Evolutionary conservation across 2,888 invertebrate species (phyloP), one percentile per base, ranked within the genome.

Genomic region (Ophion slaviceki): DNA sequence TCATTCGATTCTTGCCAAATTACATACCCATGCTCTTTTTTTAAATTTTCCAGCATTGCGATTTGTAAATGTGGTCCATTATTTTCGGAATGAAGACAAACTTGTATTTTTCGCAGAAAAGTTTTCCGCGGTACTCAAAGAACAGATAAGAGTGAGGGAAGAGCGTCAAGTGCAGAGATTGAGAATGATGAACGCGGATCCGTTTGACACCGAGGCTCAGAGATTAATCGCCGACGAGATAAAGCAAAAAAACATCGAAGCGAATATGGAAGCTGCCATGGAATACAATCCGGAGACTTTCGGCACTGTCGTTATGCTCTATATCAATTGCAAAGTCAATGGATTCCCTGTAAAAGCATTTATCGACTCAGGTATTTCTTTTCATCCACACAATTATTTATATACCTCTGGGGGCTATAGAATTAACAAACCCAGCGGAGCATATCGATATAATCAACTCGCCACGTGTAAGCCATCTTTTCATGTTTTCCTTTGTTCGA

Each of bases 271-370:
- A 93, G 98, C 98, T 0, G 99, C 99, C 0, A 98, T 99, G 96
- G 99, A 99, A 93, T 98, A 98, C 93, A 98, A 99, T 94, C 99
- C 99, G 0, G 99, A 99, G 94, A 98, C 98, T 67, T 99, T 99
- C 94, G 99, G 99, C 82, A 98, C 98, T 53, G 99, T 99, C 67
- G 97, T 98, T 71, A 99, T 99, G 99, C 95, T 99, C 90, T 97
- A 99, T 94, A 99, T 99, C 86, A 98, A 99, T 94, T 99, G 99
- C 94, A 97, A 96, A 94, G 99, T 99, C 0, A 99, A 99, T 94
- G 99, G 99, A 61, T 97, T 97, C 93, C 98, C 98, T 0, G 99
- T 99, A 0, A 99, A 99, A 94, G 99, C 99, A 4, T 99, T 99
- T 94, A 99, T 99, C 82, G 99, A 99, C 94, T 99, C 99, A 87